phyloP scores from a whole-genome alignment of 1,140 invertebrate genomes.

The Glossosoma conforme region DNA sequence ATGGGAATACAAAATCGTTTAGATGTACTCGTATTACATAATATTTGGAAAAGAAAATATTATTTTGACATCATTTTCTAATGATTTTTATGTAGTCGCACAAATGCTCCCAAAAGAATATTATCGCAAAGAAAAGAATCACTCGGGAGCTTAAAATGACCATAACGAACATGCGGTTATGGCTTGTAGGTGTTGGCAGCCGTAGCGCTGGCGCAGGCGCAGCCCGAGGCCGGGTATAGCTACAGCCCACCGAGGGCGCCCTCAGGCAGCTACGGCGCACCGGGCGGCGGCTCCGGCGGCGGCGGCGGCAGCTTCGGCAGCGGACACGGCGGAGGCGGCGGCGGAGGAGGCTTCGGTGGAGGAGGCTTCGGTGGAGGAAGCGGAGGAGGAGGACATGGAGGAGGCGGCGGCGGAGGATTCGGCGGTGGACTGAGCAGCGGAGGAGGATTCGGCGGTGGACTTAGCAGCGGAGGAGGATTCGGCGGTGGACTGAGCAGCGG shows the following conservation, averaged over 20 bases:
- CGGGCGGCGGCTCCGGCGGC: conserved; percentile 26
- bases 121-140: too few species aligned
- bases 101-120: too few species aligned
- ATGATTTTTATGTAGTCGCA: too few species aligned
- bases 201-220: conserved; percentile 35
- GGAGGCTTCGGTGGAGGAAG: conserved; percentile 4
- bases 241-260: conserved; percentile 37
- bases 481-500: conserved; percentile 30
- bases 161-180: too few species aligned
- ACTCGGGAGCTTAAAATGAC: too few species aligned
- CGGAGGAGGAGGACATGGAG: conserved; percentile 2
- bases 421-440: conserved; percentile 29
- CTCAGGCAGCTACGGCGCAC: conserved; percentile 37
- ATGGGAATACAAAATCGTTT: too few species aligned
- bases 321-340: conserved; percentile 16
- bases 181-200: conserved; percentile 25
- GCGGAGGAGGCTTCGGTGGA: conserved; percentile 15
- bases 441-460: conserved; percentile 13
- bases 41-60: too few species aligned
- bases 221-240: conserved; percentile 43
- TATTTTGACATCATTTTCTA: too few species aligned
- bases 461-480: conserved; percentile 13
- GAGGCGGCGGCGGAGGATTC: conserved; percentile 22
- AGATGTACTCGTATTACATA: too few species aligned
- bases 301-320: conserved; percentile 24